Conservation (phyloP, 2,113 vertebrate genomes). For the Ophthalmolycus amberensis region DNA sequence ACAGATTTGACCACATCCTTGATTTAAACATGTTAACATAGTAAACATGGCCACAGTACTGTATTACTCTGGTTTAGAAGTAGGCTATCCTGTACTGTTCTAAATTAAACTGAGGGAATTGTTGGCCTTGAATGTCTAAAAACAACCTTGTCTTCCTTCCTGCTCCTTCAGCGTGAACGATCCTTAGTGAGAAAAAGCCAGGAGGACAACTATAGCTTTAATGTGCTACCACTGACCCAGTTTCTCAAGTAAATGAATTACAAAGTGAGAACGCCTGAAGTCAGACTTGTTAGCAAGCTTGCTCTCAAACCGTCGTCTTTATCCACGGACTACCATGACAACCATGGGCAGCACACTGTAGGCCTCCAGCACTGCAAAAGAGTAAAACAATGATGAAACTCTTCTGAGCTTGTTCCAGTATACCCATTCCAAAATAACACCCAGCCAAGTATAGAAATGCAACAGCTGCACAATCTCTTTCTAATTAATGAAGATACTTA, state of each 20-base stretch:
- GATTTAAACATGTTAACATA: not conserved
- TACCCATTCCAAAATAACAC: constrained; percentile 12
- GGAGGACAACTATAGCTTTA: constrained; percentile 43
- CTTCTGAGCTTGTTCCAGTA: constrained; percentile 49
- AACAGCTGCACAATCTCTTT: not conserved
- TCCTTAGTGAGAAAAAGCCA: constrained; percentile 53
- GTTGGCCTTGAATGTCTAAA: constrained; percentile 33
- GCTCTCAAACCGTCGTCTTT: constrained; percentile 36
- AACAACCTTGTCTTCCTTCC: constrained; percentile 29
- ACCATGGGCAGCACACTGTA: constrained; percentile 35
- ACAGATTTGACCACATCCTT: not conserved
- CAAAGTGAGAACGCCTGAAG: constrained; percentile 72
- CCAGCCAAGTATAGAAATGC: not conserved
- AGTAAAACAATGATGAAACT: constrained; percentile 66
- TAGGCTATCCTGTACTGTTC: constrained; percentile 2
- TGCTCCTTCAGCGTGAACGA: constrained; percentile 13
- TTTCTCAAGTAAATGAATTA: constrained; percentile 71
- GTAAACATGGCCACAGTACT: not conserved
- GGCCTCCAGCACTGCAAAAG: constrained; percentile 20
- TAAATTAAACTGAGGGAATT: constrained; percentile 7
- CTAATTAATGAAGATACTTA: not conserved
- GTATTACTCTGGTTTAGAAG: not conserved
- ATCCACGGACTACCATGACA: constrained; percentile 60
- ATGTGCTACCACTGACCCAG: constrained; percentile 75
- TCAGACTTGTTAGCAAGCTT: constrained; percentile 63